Evolutionary conservation across 2,797 vertebrate genomes (phyloP), one percentile per base, ranked within the genome.

Genomic region (Coilia nasus): DNA sequence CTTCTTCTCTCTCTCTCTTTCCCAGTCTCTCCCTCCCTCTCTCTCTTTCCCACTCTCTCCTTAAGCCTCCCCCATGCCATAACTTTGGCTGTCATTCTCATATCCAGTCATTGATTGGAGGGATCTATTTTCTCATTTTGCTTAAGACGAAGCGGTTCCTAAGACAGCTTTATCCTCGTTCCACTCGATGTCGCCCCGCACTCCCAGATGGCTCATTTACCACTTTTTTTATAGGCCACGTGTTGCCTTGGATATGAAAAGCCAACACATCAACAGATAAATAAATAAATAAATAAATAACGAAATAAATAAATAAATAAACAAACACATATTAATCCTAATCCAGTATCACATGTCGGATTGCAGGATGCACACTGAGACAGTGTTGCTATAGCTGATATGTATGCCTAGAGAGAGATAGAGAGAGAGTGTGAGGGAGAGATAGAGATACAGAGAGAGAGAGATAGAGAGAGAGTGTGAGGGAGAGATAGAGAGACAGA

Each of bases 71-170:
- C 9, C 50, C 50, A 28, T 14, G 25, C 28, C 28, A 17, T 31
- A 78, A 78, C 71, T 78, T 41, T 6, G 19, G 15, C 71, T 78
- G 71, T 78, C 35, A 35, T 35, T 78, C 35, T 44, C 71, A 44
- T 78, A 78, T 78, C 35, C 35, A 25, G 15, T 11, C 71, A 78
- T 78, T 78, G 71, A 78, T 78, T 78, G 71, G 71, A 78, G 71
- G 35, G 71, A 78, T 78, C 71, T 78, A 44, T 78, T 78, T 78
- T 78, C 71, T 78, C 71, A 78, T 78, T 78, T 78, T 12, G 71
- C 71, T n/a, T 78, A 78, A 78, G 71, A 44, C 35, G 31, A 21
- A 78, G 7, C 28, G 17, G 21, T 75, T 31, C n/a, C 67, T 35
- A 75, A 75, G 71, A 78, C 71, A 78, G 35, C 71, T 78, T 78